Evolutionary conservation across 2,797 vertebrate species (phyloP), one percentile per base, ranked within the genome.

Genomic region (Neosalanx taihuensis): DNA sequence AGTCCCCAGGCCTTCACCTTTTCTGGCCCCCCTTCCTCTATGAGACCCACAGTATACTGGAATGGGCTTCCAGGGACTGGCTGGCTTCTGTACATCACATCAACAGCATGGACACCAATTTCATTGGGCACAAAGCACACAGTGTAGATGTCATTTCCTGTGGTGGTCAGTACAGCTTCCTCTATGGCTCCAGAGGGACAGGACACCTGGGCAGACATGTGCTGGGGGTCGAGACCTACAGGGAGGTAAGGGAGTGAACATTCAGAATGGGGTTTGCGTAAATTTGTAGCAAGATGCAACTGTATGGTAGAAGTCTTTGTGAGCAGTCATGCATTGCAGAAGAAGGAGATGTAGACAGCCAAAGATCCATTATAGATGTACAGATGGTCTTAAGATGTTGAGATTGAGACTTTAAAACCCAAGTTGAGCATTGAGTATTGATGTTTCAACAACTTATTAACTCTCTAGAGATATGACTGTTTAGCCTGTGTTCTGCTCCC

Each of bases 1-100:
- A 88, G 87, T 0, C 91, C 93, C 20, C 91, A 92, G 0, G 91
- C 91, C 0, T 92, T 88, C 9, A 94, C 91, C 69, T 92, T 93
- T 68, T 93, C 91, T 1, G 91, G 89, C 0, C 92, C 92, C 0
- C 92, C 92, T 78, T 93, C 90, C 2, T 92, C 92, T 30, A 93
- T 75, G 26, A 91, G 92, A 0, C 92, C 92, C 59, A 93, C 92
- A 0, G 93, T 94, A 76, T 93, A 93, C 81, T 91, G 92, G 87
- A 93, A 93, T 72, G 91, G 93, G 75, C 90, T 92, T 2, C 92
- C 92, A 0, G 92, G 92, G 10, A 93, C 88, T 0, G 92, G 91
- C 76, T 92, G 92, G 2, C 89, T 91, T 58, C 88, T 90, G 81
- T 91, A 91, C 69, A 91, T 92, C 71, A 94, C 91, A 20, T 89